Evolutionary conservation across 2,888 invertebrate species (phyloP).

Genomic region (Horisme vitalbata): DNA sequence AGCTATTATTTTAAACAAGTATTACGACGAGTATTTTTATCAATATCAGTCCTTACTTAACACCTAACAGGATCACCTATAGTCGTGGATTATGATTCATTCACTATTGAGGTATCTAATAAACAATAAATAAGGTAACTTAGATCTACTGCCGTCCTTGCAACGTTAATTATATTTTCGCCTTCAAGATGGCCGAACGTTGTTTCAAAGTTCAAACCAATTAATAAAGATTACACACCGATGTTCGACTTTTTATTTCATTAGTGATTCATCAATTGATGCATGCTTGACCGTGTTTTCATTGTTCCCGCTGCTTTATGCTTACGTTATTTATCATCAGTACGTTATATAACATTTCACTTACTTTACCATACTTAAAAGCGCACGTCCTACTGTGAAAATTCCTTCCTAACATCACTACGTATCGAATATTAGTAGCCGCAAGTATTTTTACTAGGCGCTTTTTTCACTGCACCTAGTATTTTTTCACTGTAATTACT

Average conservation of each 20-base stretch:
- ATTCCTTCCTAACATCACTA: too few relatives aligned
- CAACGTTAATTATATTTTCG: conserved; percentile 18
- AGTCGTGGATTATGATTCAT: conserved; percentile 42
- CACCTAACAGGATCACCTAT: conserved; percentile 55
- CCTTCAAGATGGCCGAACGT: conserved; percentile 28
- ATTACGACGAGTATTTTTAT: conserved; percentile 56
- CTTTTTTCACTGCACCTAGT: not conserved
- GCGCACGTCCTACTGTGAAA: too few relatives aligned
- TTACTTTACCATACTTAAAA: too few relatives aligned
- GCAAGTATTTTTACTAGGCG: not conserved
- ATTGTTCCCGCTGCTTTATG: too few relatives aligned
- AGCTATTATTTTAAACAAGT: conserved; percentile 31
- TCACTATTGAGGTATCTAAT: conserved; percentile 52
- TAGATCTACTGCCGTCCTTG: conserved; percentile 22
- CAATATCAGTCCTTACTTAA: conserved; percentile 80
- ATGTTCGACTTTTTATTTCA: conserved; percentile 30
- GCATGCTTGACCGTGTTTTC: too few relatives aligned
- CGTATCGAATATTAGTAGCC: not conserved
- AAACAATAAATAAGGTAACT: conserved; percentile 58
- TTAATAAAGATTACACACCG: conserved; percentile 46
- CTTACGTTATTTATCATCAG: too few relatives aligned
- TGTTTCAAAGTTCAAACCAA: conserved; percentile 40
- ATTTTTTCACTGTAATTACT: not conserved
- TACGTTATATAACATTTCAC: too few relatives aligned
- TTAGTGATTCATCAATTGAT: too few relatives aligned